phyloP scores from a whole-genome alignment of 2,888 invertebrate genomes.

The Acleris laterana region DNA sequence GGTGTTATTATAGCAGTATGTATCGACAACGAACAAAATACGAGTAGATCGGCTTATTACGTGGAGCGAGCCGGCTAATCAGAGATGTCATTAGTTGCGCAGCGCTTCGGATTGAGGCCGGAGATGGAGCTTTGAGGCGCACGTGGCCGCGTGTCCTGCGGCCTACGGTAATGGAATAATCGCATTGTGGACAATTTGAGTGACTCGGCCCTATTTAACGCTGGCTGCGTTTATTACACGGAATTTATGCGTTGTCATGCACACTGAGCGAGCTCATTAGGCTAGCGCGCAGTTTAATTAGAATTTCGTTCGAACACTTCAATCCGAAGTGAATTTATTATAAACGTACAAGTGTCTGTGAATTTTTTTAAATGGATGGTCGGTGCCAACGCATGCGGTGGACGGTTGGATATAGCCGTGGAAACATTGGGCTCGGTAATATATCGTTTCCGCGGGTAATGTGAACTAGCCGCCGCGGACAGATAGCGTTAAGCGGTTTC shows the following conservation, averaged over 20 bases:
- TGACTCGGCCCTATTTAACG: slow-evolving; percentile 77
- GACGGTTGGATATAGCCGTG: slow-evolving; percentile 59
- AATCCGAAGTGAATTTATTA: slow-evolving; percentile 44
- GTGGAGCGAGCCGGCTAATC: slow-evolving; percentile 26
- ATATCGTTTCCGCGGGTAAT: slow-evolving; percentile 71
- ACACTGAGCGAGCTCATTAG: slow-evolving; percentile 74
- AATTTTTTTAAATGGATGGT: slow-evolving; percentile 4
- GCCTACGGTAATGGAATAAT: slow-evolving; percentile 76
- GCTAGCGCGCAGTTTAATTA: slow-evolving; percentile 73
- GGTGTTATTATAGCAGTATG: slow-evolving; percentile 30
- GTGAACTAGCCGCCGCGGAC: slow-evolving; percentile 67
- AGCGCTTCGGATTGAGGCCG: slow-evolving; percentile 16
- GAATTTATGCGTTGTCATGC: slow-evolving; percentile 80
- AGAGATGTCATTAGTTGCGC: slow-evolving; percentile 32
- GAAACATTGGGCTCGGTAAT: slow-evolving; percentile 66
- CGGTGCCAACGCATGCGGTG: slow-evolving; percentile 40
- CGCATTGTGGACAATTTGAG: slow-evolving; percentile 80
- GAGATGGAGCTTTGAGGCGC: slow-evolving; percentile 21
- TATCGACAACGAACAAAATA: slow-evolving; percentile 13
- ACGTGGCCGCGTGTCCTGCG: slow-evolving; percentile 47
- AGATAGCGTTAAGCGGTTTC: slow-evolving; percentile 49
- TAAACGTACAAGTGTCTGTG: no score
- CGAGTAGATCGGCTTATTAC: slow-evolving; percentile 9
- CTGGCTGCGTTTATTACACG: slow-evolving; percentile 74
- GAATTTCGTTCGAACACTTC: slow-evolving; percentile 55